Evolutionary conservation across 2,797 vertebrate genomes (phyloP).

Genomic region (Micromesistius poutassou): DNA sequence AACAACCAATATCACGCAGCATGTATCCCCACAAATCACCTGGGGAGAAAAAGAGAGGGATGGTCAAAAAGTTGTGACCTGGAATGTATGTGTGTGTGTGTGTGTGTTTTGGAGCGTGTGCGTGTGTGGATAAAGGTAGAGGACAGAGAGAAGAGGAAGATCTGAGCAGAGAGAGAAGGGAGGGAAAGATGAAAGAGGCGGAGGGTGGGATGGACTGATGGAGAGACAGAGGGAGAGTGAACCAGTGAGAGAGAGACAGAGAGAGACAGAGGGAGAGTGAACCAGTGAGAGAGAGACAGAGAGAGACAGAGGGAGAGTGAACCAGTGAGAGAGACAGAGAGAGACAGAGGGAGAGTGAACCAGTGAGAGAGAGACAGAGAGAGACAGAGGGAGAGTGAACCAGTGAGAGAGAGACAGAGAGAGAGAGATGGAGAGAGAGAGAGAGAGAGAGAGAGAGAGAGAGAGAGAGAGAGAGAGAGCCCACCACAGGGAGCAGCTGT

Average conservation of each 20-base stretch:
- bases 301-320: not conserved
- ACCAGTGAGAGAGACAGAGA: not conserved
- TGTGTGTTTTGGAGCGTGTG: too few relatives aligned
- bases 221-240: not conserved
- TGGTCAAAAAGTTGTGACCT: not conserved
- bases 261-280: not conserved
- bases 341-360: not conserved
- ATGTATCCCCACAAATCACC: not conserved
- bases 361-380: not conserved
- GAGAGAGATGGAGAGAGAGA: not conserved
- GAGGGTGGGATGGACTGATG: not conserved
- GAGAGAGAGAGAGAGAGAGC: not conserved
- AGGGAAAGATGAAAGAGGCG: not conserved
- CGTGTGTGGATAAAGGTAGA: too few relatives aligned
- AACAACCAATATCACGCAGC: not conserved
- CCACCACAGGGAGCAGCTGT: conserved; percentile 52
- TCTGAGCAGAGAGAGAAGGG: not conserved
- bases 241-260: too few relatives aligned
- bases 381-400: not conserved
- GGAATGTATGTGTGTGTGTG: too few relatives aligned
- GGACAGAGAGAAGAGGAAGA: not conserved
- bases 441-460: not conserved
- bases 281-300: not conserved
- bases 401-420: not conserved
- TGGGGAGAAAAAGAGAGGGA: not conserved